These are phyloP conservation scores for Atopsyche davidsoni DNA, from an alignment of 1,140 invertebrate species.

Conservation along the genomic window DNA sequence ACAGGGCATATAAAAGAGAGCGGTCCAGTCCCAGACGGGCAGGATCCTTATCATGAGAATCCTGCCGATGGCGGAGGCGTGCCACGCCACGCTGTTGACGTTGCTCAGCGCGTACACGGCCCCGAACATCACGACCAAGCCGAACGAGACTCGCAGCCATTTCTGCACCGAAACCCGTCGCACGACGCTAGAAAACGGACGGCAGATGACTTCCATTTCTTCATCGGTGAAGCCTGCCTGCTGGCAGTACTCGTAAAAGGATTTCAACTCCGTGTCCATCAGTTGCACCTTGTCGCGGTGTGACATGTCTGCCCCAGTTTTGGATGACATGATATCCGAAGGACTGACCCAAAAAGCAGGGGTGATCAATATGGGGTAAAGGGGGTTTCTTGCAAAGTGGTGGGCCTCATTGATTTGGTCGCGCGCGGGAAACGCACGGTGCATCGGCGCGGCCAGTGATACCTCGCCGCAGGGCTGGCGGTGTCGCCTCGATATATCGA, in stretches of 20 bases:
- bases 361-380: conserved; percentile 19
- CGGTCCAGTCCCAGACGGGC: conserved; percentile 76
- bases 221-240: conserved; percentile 60
- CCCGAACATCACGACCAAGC: conserved; percentile 37
- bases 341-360: conserved; percentile 17
- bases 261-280: conserved; percentile 52
- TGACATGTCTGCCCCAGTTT: conserved; percentile 36
- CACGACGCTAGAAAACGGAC: conserved; percentile 55
- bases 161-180: conserved; percentile 52
- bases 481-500: too few species aligned
- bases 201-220: conserved; percentile 62
- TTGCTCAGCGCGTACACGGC: conserved; percentile 46
- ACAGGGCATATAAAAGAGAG: conserved; percentile 66
- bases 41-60: conserved; percentile 62
- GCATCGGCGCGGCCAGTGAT: conserved; percentile 11
- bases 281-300: conserved; percentile 46
- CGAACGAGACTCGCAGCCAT: conserved; percentile 38
- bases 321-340: conserved; percentile 17
- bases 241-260: conserved; percentile 58
- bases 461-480: too few species aligned
- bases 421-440: conserved; percentile 18
- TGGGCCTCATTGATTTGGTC: conserved; percentile 18
- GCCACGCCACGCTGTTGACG: conserved; percentile 40
- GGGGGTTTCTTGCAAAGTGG: conserved; percentile 5
- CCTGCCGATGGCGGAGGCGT: conserved; percentile 55